Conservation (phyloP, 1,140 invertebrate species). For the Ladona fulva region DNA sequence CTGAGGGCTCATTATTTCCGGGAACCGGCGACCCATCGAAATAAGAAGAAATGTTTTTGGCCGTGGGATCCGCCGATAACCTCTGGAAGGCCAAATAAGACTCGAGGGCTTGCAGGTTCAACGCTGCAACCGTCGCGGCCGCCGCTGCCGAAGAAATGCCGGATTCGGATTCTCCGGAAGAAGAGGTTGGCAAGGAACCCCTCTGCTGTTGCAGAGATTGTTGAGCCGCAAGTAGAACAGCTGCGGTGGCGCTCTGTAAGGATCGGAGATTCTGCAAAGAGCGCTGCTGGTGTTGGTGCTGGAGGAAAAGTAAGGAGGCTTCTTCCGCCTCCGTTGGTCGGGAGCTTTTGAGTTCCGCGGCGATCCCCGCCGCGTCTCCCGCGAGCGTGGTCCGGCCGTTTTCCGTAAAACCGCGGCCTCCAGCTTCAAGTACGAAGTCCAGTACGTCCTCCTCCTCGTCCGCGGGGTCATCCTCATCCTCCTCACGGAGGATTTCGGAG, state of each 20-base stretch:
- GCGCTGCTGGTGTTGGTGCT: neutral
- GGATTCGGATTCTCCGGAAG: neutral
- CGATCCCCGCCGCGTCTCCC: neutral
- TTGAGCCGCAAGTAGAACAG: neutral
- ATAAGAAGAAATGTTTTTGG: constrained; percentile 45
- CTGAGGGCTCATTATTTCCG: constrained; percentile 44
- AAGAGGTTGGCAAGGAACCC: neutral
- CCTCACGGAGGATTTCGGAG: neutral
- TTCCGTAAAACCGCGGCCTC: neutral
- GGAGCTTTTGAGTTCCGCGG: neutral
- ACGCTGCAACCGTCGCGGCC: neutral
- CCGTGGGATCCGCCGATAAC: constrained; percentile 31
- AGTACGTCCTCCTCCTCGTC: neutral
- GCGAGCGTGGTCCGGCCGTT: neutral
- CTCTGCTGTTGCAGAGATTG: neutral
- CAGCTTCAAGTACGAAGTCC: neutral
- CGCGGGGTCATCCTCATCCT: neutral
- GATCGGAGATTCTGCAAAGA: neutral
- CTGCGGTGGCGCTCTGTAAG: neutral
- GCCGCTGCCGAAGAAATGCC: neutral
- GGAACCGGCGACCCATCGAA: constrained; percentile 49
- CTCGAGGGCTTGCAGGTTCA: constrained; percentile 19
- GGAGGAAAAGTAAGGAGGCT: neutral
- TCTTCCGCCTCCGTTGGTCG: neutral
- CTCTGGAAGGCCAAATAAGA: constrained; percentile 22